Evolutionary conservation across 64 coral and sea anemone genomes (phyloP).

Genomic region (Actinia tenebrosa): DNA sequence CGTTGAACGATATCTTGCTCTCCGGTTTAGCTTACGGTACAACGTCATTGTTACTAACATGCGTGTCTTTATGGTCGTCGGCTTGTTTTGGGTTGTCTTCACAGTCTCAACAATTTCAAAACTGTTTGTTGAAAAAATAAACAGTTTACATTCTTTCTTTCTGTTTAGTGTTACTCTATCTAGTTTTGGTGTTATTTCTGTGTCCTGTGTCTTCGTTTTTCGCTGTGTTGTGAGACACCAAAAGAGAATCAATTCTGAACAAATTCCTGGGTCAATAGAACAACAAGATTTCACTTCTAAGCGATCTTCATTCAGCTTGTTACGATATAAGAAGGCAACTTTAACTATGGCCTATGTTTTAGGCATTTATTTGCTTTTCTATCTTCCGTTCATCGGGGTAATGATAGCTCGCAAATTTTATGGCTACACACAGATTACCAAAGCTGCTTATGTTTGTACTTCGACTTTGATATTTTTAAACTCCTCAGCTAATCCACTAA

Average conservation of each 20-base stretch:
- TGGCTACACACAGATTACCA: constrained; percentile 37
- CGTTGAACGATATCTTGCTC: constrained; percentile 39
- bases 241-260: background rate
- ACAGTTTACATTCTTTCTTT: background rate
- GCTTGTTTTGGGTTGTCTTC: background rate
- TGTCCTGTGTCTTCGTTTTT: background rate
- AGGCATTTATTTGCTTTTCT: constrained; percentile 48
- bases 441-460: constrained; percentile 40
- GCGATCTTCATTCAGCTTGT: constrained; percentile 10
- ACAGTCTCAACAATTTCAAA: background rate
- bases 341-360: constrained; percentile 57
- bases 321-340: constrained; percentile 60
- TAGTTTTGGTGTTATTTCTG: background rate
- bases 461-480: constrained; percentile 51
- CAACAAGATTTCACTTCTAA: background rate
- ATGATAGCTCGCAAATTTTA: constrained; percentile 7
- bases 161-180: background rate
- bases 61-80: constrained; percentile 17
- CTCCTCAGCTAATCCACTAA: constrained; percentile 57
- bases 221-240: background rate
- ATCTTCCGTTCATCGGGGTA: constrained; percentile 36
- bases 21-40: constrained; percentile 41
- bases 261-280: background rate
- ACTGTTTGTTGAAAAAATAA: background rate
- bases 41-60: constrained; percentile 37